phyloP scores from a whole-genome alignment of 30 jellyfish, hydroid and myxozoan genomes.

The Pelagia noctiluca region DNA sequence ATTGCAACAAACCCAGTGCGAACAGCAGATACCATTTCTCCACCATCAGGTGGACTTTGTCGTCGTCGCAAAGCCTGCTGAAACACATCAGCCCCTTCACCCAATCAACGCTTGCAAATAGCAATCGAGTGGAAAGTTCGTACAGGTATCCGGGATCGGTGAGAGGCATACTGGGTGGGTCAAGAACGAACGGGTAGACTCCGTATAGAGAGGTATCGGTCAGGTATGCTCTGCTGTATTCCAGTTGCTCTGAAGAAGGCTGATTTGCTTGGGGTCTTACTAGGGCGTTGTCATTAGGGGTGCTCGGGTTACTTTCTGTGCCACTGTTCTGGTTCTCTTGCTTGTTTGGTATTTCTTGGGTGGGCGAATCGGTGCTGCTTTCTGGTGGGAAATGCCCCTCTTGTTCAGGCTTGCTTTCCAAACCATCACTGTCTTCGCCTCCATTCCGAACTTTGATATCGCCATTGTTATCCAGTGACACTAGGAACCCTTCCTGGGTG shows the following conservation, averaged over 20 bases:
- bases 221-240: conserved; percentile 53
- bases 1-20: conserved; percentile 93
- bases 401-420: no score
- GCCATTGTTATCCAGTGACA: neutral
- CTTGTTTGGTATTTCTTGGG: conserved; percentile 22
- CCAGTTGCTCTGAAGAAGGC: conserved; percentile 42
- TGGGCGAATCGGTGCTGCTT: conserved; percentile 35
- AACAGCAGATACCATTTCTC: conserved; percentile 93
- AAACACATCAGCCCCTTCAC: conserved; percentile 82
- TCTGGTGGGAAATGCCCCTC: no score
- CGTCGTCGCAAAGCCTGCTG: conserved; percentile 86
- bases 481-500: neutral
- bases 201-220: conserved; percentile 53
- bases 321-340: conserved; percentile 28
- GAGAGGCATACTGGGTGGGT: conserved; percentile 87
- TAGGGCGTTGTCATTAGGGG: conserved; percentile 53
- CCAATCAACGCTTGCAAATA: conserved; percentile 98
- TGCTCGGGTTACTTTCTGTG: conserved; percentile 6
- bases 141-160: conserved; percentile 96
- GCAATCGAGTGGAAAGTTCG: conserved; percentile 91
- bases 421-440: no score
- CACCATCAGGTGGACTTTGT: conserved; percentile 69
- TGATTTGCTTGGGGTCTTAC: conserved; percentile 69
- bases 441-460: no score
- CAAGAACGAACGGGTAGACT: conserved; percentile 69